phyloP scores from a whole-genome alignment of 2,888 invertebrate genomes.

The Odontothrips loti region DNA sequence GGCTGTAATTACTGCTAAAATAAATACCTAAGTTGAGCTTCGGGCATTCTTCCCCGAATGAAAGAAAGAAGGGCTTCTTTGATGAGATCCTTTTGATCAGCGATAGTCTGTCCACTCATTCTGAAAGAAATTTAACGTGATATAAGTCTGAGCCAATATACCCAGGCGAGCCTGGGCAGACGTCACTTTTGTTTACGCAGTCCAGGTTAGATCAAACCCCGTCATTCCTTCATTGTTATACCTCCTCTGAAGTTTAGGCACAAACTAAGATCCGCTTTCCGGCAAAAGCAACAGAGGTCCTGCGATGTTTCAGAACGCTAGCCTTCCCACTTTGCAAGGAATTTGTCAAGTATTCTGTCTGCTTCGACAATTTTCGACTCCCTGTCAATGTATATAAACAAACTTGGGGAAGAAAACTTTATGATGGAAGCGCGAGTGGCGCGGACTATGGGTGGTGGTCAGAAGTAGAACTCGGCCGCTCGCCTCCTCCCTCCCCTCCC shows the following conservation, averaged over 20 bases:
- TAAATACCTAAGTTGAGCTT: slow-evolving; percentile 62
- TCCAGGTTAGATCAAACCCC: not conserved
- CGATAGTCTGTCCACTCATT: slow-evolving; percentile 46
- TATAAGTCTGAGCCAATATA: slow-evolving; percentile 28
- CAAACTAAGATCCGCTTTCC: no score
- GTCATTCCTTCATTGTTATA: no score
- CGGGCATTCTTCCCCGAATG: slow-evolving; percentile 73
- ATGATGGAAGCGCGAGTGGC: not conserved
- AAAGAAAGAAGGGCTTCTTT: slow-evolving; percentile 79
- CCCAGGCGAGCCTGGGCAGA: not conserved
- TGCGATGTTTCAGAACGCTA: no score
- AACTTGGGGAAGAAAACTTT: not conserved
- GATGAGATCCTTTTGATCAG: slow-evolving; percentile 66
- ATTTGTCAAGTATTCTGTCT: no score
- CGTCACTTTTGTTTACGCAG: slow-evolving; percentile 10
- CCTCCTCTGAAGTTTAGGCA: no score
- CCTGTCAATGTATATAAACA: slow-evolving; percentile 20
- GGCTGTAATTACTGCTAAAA: slow-evolving; percentile 9
- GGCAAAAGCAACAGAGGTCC: no score
- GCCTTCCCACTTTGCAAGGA: no score
- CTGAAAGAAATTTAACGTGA: slow-evolving; percentile 31
- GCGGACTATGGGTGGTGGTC: not conserved
- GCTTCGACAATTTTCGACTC: not conserved
- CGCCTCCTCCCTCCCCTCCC: not conserved
- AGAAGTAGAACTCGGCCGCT: not conserved